Base-by-base conservation (phyloP, 2,113 vertebrate species). In the Fukomys damarensis region DNA sequence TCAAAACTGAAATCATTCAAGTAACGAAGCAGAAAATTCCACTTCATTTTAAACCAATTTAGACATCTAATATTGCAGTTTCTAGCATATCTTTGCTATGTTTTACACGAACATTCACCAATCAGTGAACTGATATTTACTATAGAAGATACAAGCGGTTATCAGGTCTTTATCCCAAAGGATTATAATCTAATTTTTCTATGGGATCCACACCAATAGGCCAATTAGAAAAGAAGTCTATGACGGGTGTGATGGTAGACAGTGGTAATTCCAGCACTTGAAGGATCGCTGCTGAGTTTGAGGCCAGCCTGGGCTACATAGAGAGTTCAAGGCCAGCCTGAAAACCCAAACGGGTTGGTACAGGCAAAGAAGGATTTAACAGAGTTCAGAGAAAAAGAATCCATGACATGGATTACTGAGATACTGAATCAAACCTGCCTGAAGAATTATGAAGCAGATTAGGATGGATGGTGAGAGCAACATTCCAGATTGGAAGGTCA, bases 41-140 rank as follows among this genome's bases (percentile, higher is more conserved):
- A 56, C 38, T 72, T 85, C 46, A 66, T 76, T 94, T 97, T 68
- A 95, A 91, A 82, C n/a, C 28, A 97, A 28, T 80, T 80, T 66
- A 85, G 35, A 76, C 3, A 10, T 35, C 9, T 80, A 74, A 86
- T n/a, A 76, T 20, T 46, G 56, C 56, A 66, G 63, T 80, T 12
- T 85, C 59, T 49, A 94, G 81, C 20, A 85, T 89, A 80, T 94
- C 46, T 86, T 66, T n/a, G 16, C 41, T 35, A 11, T 28, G 16
- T 80, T 93, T 93, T 77, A 79, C 35, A 88, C 46, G 65, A 87
- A 79, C 66, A 87, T 82, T 96, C 63, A 65, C 41, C n/a, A 89
- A 66, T 59, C 43, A 66, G n/a, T 22, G 28, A 79, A 49, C 38
- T 87, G 77, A 26, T 82, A 82, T 70, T 94, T 94, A 84, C 65